A percentile compares a stretch with the other conserved stretches of the same genome.
Evolutionary conservation across 2,888 invertebrate genomes (phyloP).

Genomic region (Tortrix viridana): DNA sequence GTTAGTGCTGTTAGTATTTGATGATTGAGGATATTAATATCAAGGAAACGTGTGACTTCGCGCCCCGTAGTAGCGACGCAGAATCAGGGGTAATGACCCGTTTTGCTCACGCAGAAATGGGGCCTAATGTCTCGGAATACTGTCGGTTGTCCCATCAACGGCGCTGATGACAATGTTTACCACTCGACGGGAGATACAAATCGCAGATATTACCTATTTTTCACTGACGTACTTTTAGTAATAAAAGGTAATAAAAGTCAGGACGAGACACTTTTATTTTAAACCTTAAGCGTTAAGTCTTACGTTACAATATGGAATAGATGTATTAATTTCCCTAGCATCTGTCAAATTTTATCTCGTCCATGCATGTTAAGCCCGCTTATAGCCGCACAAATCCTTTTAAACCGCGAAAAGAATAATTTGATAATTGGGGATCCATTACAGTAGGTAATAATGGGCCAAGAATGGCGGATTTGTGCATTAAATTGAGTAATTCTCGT

Average conservation of each 20-base stretch:
- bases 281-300: too few relatives aligned
- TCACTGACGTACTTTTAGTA: neutral
- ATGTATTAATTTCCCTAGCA: too few relatives aligned
- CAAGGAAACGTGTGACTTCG: constrained; percentile 40
- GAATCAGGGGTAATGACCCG: constrained; percentile 62
- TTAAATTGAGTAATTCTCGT: constrained; percentile 73
- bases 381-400: constrained; percentile 10
- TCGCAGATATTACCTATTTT: constrained; percentile 19
- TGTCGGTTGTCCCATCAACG: constrained; percentile 43
- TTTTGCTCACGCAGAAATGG: constrained; percentile 56
- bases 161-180: constrained; percentile 33
- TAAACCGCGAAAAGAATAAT: constrained; percentile 45
- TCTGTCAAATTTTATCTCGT: too few relatives aligned
- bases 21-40: too few relatives aligned
- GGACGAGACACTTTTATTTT: too few relatives aligned
- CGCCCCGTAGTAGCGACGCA: constrained; percentile 45
- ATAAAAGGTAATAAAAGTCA: neutral
- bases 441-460: constrained; percentile 65
- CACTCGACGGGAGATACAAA: constrained; percentile 21
- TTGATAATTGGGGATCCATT: constrained; percentile 56
- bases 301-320: too few relatives aligned
- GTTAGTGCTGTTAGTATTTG: too few relatives aligned
- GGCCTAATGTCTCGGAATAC: constrained; percentile 65
- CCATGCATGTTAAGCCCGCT: too few relatives aligned
- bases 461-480: constrained; percentile 65